Base-by-base conservation (phyloP, 2,888 invertebrate species). In the Hylaea fasciaria region DNA sequence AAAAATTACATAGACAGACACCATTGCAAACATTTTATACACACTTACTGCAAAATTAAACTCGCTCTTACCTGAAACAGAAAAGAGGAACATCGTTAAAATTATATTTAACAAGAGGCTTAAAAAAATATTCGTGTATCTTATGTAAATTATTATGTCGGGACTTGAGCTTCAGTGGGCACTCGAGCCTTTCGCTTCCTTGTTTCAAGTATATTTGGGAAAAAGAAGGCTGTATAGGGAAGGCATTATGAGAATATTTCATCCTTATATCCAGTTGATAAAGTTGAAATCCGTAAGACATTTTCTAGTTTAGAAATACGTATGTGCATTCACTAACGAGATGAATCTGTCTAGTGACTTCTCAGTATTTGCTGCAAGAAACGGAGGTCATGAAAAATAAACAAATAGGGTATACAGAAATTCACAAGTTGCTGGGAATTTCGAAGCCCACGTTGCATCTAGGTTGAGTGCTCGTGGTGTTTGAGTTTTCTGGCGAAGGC, bases 261-360 rank as follows among this genome's bases (percentile, higher is more conserved):
- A 59, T 50, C 53, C 32, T 49, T 43, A 22, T 14, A 43, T 11
- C 12, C 28, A 45, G n/a, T 32, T 32, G 9, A 0, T 46, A 29
- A 32, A 10, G 32, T 32, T 32, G 29, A 14, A 32, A 2, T 45
- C 28, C 11, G 35, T 9, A 35, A 35, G 11, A 35, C 9, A 9
- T 8, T 35, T 11, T 8, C 35, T 35, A 35, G 35, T 37, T 37
- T 37, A 10, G 12, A n/a, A n/a, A n/a, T 69, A 51, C 62, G 62
- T 69, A 64, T 72, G 59, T 69, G 68, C 67, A 60, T 65, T 46
- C 57, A 68, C 70, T 79, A 79, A 79, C 74, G 77, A 78, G 73
- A 70, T 69, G 56, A 68, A 62, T 65, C 72, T 65, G 64, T 14
- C n/a, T 51, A 32, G 49, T 14, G 71, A 71, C 68, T 67, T 68